These are phyloP conservation scores for Istiophorus platypterus DNA, from an alignment of 2,113 vertebrate genomes.

Conservation along the genomic window DNA sequence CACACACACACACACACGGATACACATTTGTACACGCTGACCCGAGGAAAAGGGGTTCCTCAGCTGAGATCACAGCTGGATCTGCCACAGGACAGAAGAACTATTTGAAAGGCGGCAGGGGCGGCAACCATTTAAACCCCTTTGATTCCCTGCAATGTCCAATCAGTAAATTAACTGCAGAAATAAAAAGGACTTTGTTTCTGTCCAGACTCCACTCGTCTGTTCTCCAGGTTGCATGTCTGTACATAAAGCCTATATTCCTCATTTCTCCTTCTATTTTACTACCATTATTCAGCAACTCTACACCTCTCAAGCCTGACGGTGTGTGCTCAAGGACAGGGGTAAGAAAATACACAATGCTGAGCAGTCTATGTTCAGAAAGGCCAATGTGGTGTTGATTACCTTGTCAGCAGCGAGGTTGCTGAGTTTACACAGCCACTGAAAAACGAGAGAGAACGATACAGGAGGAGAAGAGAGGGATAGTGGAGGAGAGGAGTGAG, in stretches of 20 bases:
- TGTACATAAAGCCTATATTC: slow-evolving; percentile 6
- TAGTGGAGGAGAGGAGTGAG: slow-evolving; percentile 57
- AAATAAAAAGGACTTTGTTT: slow-evolving; percentile 28
- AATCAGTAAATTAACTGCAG: slow-evolving; percentile 61
- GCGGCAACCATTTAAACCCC: slow-evolving; percentile 17
- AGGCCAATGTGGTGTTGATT: slow-evolving; percentile 73
- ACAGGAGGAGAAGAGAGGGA: slow-evolving; percentile 48
- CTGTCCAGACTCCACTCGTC: slow-evolving; percentile 37
- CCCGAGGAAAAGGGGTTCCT: slow-evolving; percentile 48
- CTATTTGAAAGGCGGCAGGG: slow-evolving; percentile 24
- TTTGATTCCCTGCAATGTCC: slow-evolving; percentile 54
- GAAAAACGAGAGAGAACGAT: slow-evolving; percentile 42
- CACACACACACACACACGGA: slow-evolving; percentile 14
- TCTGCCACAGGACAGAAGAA: slow-evolving; percentile 45
- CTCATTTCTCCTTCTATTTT: slow-evolving; percentile 28
- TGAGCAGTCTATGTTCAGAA: slow-evolving; percentile 40
- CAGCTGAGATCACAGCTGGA: slow-evolving; percentile 65
- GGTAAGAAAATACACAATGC: slow-evolving; percentile 54
- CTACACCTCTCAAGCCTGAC: slow-evolving; percentile 38
- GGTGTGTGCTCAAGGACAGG: slow-evolving; percentile 22
- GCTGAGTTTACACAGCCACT: slow-evolving; percentile 66
- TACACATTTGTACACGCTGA: slow-evolving; percentile 24
- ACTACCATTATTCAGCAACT: slow-evolving; percentile 60
- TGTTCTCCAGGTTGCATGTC: slow-evolving; percentile 51
- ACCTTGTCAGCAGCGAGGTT: slow-evolving; percentile 68